phyloP scores from a whole-genome alignment of 2,797 vertebrate species.

The Manis pentadactyla region DNA sequence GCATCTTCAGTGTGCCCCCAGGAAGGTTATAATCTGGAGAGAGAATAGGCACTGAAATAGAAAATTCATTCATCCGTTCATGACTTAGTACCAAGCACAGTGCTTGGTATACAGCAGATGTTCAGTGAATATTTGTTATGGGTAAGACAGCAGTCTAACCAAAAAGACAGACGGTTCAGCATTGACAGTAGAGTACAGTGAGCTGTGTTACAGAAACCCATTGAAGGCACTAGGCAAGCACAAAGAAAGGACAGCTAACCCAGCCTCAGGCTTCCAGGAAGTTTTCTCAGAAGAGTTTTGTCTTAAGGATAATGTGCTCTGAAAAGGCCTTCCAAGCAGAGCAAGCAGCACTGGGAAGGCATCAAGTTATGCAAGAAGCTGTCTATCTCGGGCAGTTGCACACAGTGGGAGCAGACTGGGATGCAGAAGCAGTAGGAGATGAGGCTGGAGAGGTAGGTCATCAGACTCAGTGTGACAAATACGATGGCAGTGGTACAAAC shows the following conservation, averaged over 20 bases:
- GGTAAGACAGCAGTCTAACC: not conserved
- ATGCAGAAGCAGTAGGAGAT: not conserved
- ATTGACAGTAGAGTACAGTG: not conserved
- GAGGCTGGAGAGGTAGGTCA: not conserved
- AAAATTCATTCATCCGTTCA: not conserved
- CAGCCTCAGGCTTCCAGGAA: not conserved
- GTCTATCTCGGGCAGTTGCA: no score
- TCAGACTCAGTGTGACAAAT: no score
- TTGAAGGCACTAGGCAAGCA: not conserved
- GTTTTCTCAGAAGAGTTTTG: not conserved
- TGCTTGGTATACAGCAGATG: not conserved
- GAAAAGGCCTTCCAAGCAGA: not conserved
- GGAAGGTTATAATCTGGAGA: not conserved
- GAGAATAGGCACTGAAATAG: not conserved
- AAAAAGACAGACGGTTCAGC: not conserved
- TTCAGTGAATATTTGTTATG: not conserved
- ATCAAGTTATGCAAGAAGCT: not conserved
- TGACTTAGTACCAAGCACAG: not conserved
- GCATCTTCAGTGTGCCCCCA: not conserved
- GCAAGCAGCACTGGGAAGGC: not conserved
- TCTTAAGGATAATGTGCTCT: not conserved
- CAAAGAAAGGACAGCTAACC: not conserved
- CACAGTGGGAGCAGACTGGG: not conserved
- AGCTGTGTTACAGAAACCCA: not conserved
- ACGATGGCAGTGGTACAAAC: no score